Evolutionary conservation across 1,140 invertebrate species (phyloP).

Genomic region (Asbolus verrucosus): DNA sequence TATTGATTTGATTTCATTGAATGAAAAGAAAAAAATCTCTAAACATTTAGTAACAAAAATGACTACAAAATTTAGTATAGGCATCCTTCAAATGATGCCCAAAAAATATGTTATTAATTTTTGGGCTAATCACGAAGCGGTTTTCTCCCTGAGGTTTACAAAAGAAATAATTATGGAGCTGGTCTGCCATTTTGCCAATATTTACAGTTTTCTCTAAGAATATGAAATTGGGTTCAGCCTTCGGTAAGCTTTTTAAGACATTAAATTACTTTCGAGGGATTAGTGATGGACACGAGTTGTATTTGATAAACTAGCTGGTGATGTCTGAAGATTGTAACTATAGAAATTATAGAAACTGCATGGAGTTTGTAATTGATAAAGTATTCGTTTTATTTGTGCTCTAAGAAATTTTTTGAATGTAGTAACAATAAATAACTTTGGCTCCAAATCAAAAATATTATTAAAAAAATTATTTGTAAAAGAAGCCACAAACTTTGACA

Average conservation of each 20-base stretch:
- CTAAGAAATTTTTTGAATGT: too few species aligned
- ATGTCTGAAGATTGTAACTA: too few species aligned
- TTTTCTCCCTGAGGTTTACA: background rate
- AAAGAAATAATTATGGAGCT: background rate
- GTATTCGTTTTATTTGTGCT: too few species aligned
- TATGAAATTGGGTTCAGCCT: background rate
- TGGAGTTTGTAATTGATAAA: too few species aligned
- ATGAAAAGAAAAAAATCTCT: background rate
- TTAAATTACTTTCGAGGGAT: background rate
- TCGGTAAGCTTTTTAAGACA: background rate
- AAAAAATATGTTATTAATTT: too few species aligned
- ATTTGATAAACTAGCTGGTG: slow-evolving; percentile 22
- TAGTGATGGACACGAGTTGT: slow-evolving; percentile 5
- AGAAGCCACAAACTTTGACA: too few species aligned
- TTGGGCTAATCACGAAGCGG: too few species aligned
- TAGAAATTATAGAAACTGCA: too few species aligned
- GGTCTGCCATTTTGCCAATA: background rate
- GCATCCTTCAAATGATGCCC: background rate
- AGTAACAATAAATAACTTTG: too few species aligned
- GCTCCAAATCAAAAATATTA: too few species aligned
- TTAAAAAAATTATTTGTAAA: too few species aligned
- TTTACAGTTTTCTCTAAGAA: background rate
- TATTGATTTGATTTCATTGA: background rate
- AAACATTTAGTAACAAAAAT: background rate
- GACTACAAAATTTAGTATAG: background rate